Conservation (phyloP, 1,140 invertebrate species). For the Sesamia nonagrioides region DNA sequence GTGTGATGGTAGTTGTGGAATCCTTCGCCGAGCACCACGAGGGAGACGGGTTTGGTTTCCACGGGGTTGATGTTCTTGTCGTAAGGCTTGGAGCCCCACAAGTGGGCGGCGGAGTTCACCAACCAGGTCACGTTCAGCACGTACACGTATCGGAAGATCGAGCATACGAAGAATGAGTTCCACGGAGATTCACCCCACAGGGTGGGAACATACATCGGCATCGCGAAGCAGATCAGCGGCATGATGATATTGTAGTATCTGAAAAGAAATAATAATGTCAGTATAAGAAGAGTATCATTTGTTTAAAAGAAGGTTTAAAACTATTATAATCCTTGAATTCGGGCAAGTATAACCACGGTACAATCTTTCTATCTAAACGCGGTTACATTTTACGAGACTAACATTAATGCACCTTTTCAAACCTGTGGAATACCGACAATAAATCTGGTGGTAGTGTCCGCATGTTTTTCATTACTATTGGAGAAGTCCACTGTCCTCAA, state of each 20-base stretch:
- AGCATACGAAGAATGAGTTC: conserved; percentile 89
- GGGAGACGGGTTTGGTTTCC: conserved; percentile 89
- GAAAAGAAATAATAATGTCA: conserved; percentile 53
- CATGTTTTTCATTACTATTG: no score
- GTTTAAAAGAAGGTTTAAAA: no score
- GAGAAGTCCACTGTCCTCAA: no score
- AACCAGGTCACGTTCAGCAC: conserved; percentile 92
- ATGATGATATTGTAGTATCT: conserved; percentile 92
- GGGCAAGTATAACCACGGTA: no score
- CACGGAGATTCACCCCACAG: conserved; percentile 91
- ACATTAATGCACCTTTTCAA: no score
- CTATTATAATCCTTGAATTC: no score
- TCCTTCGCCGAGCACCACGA: conserved; percentile 88
- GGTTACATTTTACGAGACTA: no score
- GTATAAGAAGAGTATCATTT: not conserved
- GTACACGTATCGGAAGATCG: conserved; percentile 90
- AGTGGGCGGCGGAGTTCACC: conserved; percentile 93
- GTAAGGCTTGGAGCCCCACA: conserved; percentile 92
- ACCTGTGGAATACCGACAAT: no score
- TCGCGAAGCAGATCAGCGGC: conserved; percentile 90
- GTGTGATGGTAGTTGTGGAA: conserved; percentile 94
- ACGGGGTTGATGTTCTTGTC: conserved; percentile 91
- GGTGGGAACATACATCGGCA: conserved; percentile 92
- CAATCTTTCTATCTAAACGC: no score
- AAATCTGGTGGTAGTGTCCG: no score